Evolutionary conservation across 2,113 vertebrate genomes (phyloP).

Genomic region (Cichladusa arquata): DNA sequence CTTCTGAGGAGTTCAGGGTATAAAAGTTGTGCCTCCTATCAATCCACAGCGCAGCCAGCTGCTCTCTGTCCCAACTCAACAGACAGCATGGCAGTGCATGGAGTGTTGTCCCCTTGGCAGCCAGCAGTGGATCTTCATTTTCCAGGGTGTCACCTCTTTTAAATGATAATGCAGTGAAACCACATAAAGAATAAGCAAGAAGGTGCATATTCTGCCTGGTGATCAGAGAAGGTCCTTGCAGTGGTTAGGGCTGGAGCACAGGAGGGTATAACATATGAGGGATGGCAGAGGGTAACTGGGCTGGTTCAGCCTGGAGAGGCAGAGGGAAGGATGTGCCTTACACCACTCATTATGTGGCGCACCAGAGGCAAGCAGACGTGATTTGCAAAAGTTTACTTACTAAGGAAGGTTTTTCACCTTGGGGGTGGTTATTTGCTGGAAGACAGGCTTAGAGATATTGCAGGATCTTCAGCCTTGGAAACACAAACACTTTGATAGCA

Average conservation of each 20-base stretch:
- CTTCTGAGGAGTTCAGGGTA: neutral
- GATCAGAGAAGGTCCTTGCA: neutral
- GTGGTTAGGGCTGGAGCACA: neutral
- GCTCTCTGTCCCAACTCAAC: neutral
- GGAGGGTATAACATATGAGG: neutral
- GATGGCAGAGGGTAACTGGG: neutral
- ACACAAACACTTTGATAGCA: neutral
- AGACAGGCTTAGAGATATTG: neutral
- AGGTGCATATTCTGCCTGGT: neutral
- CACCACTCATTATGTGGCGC: neutral
- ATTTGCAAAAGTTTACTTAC: neutral
- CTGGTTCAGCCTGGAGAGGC: neutral
- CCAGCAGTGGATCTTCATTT: neutral
- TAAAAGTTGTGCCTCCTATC: neutral
- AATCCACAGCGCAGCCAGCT: neutral
- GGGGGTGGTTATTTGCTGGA: neutral
- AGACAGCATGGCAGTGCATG: neutral
- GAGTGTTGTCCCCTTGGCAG: neutral
- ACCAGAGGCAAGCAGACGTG: neutral
- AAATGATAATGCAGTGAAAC: neutral
- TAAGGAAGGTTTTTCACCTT: neutral
- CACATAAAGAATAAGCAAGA: neutral
- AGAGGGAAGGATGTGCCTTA: neutral
- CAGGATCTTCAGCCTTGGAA: neutral
- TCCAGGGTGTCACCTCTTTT: neutral